Conservation (phyloP, 2,797 vertebrate species). For the Galaxias olidus region DNA sequence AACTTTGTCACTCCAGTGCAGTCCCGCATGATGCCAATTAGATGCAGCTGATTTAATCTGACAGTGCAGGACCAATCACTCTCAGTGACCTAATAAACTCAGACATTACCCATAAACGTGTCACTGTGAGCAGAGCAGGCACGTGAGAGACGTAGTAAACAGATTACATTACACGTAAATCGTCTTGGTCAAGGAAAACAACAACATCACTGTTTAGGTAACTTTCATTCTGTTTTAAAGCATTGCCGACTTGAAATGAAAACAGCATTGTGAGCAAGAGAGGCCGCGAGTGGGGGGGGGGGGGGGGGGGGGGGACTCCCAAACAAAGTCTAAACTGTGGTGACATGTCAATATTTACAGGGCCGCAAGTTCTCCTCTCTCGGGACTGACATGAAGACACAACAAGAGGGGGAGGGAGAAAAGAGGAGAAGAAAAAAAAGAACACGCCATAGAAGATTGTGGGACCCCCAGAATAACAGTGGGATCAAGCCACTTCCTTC, state of each 20-base stretch:
- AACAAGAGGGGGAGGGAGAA: conserved; percentile 43
- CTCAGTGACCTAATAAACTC: conserved; percentile 72
- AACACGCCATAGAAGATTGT: conserved; percentile 52
- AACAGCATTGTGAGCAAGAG: conserved; percentile 17
- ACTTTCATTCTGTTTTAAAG: conserved; percentile 24
- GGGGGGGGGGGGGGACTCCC: conserved; percentile 2
- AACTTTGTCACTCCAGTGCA: conserved; percentile 61
- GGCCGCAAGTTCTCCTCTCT: conserved; percentile 24
- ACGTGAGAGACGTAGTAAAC: conserved; percentile 48
- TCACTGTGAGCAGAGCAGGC: conserved; percentile 33
- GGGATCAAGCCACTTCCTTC: conserved; percentile 74
- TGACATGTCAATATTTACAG: conserved; percentile 52
- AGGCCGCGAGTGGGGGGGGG: conserved; percentile 1
- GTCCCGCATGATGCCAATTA: conserved; percentile 75
- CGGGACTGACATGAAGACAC: conserved; percentile 40
- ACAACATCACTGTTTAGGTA: conserved; percentile 42
- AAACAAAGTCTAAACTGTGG: conserved; percentile 31
- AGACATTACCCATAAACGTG: conserved; percentile 72
- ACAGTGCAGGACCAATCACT: conserved; percentile 68
- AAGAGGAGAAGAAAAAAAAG: conserved; percentile 25
- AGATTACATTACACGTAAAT: conserved; percentile 48
- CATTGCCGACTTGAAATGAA: conserved; percentile 47
- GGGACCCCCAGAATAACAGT: conserved; percentile 71
- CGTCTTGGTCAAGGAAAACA: conserved; percentile 32
- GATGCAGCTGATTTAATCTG: conserved; percentile 75